These are phyloP conservation scores for Pipra filicauda DNA, from an alignment of 2,113 vertebrate species.

Conservation along the genomic window DNA sequence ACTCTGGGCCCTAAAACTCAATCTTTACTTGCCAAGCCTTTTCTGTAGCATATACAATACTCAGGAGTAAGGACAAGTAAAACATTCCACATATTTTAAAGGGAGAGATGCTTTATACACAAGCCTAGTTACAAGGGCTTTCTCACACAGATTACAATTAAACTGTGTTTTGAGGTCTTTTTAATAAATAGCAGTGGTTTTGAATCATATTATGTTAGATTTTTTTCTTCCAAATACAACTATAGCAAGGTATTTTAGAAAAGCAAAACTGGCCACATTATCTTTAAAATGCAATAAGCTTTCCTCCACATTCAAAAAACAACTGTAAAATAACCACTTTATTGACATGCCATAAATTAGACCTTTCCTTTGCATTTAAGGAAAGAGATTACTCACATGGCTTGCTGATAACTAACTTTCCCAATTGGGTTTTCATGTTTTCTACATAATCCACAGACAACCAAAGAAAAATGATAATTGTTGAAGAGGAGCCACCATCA, in stretches of 20 bases:
- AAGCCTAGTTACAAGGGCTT: background rate
- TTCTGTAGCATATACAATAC: background rate
- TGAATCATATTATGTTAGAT: background rate
- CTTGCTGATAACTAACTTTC: conserved; percentile 47
- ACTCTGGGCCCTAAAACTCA: fast-evolving
- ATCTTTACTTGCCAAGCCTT: background rate
- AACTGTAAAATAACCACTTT: background rate
- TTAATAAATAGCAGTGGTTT: background rate
- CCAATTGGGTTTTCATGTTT: conserved; percentile 67
- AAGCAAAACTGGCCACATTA: background rate
- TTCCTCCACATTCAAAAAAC: background rate
- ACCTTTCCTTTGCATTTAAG: background rate
- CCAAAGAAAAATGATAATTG: conserved; percentile 78
- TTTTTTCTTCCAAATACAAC: background rate
- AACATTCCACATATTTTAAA: background rate
- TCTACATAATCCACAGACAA: conserved; percentile 76
- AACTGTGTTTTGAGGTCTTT: background rate
- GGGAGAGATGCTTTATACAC: background rate
- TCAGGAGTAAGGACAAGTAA: background rate
- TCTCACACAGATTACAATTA: background rate
- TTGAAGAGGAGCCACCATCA: conserved; percentile 21
- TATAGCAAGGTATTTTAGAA: background rate
- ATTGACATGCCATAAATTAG: background rate
- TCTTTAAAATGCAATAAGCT: background rate
- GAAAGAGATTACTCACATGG: conserved; percentile 69